Base-by-base conservation (phyloP, 2,888 invertebrate genomes). In the Apamea epomidion region DNA sequence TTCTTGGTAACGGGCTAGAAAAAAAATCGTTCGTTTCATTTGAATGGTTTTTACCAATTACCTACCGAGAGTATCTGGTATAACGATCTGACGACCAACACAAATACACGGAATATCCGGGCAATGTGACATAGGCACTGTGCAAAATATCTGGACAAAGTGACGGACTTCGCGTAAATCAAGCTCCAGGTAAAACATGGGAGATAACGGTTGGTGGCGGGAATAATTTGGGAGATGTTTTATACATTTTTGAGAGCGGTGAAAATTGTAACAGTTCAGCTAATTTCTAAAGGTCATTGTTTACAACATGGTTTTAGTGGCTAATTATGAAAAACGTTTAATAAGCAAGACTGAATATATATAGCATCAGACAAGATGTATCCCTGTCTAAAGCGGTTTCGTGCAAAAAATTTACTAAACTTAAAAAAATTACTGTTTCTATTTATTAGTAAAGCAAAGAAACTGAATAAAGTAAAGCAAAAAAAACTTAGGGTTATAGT, bases 201-300 rank as follows among this genome's bases (percentile, higher is more conserved):
- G 21, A 18, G 42, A 42, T 72, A 72, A 42, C 18, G 42, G n/a
- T 51, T 54, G 71, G 54, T 62, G 58, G 42, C 42, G 42, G 42
- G 42, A 42, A 42, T 42, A 1, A 58, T 29, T n/a, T 62, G 60
- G 12, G 4, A 58, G 25, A 25, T 25, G 25, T 58, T 14, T 60
- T n/a, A n/a, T 60, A 4, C 14, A n/a, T n/a, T 60, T n/a, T n/a
- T 60, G 12, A n/a, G 79, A 86, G 83, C 88, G 86, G 8, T 10
- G 58, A 58, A 25, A 58, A 7, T 42, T 42, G 42, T 51, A 5
- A 51, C 51, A 51, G 18, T 48, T 68, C 1, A 21, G 21, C 7
- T 29, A 69, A 6, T 29, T 29, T 45, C n/a, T 21, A 12, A 3
- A 45, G 10, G 45, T 12, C 12, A 69, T 45, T 69, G 21, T 69